A percentile compares a stretch with the other conserved stretches of the same genome.
Conservation (phyloP, 2,797 vertebrate species). For the Poeciliopsis turneri region DNA sequence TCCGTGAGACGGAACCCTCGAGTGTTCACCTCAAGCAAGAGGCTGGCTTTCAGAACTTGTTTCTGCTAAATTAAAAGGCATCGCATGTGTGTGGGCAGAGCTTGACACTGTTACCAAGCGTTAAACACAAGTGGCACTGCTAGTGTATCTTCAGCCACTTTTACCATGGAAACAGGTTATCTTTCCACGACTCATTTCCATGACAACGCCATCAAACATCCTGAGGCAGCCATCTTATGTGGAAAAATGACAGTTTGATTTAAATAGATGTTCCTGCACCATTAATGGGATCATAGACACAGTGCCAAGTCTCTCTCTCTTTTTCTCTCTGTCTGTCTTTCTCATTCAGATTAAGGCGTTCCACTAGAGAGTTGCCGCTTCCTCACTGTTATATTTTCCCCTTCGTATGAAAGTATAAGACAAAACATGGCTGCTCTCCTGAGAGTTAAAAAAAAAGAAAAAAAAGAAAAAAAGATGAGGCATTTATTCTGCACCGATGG, state of each 20-base stretch:
- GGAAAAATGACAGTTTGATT: conserved; percentile 39
- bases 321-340: neutral
- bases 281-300: conserved; percentile 20
- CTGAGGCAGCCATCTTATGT: conserved; percentile 60
- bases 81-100: conserved; percentile 57
- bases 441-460: neutral
- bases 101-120: conserved; percentile 64
- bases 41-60: conserved; percentile 19
- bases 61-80: conserved; percentile 38
- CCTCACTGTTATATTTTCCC: conserved; percentile 1
- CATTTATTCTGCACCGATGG: conserved; percentile 16
- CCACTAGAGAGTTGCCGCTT: neutral
- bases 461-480: neutral
- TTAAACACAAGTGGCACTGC: conserved; percentile 57
- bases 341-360: conserved; percentile 12
- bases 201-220: conserved; percentile 68
- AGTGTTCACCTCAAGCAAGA: conserved; percentile 27
- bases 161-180: conserved; percentile 76
- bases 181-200: conserved; percentile 62
- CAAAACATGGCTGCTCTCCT: conserved; percentile 2
- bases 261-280: conserved; percentile 30
- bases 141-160: conserved; percentile 65
- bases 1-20: neutral
- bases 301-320: neutral
- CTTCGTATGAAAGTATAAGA: neutral